A percentile compares a stretch with the other conserved stretches of the same genome.
Conservation (phyloP, 2,888 invertebrate genomes). For the Hymenopus coronatus region DNA sequence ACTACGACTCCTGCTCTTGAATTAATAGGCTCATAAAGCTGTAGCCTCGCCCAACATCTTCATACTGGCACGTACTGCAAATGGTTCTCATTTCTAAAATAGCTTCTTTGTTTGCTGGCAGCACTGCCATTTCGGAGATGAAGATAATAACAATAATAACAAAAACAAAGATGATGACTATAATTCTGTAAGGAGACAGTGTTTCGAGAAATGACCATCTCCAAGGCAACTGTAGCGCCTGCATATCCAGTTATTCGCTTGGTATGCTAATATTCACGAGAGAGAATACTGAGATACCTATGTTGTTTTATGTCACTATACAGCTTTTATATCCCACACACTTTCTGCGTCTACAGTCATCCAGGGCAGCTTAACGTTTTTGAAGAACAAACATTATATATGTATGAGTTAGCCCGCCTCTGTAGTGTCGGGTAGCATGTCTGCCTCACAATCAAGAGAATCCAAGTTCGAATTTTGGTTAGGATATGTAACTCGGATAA, state of each 20-base stretch:
- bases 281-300: too few relatives aligned
- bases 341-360: too few relatives aligned
- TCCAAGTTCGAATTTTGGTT: too few relatives aligned
- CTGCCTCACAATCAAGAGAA: too few relatives aligned
- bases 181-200: background rate
- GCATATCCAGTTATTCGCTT: background rate
- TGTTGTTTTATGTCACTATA: too few relatives aligned
- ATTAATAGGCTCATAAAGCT: background rate
- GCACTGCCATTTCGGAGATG: background rate
- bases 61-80: background rate
- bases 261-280: too few relatives aligned
- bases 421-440: too few relatives aligned
- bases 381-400: too few relatives aligned
- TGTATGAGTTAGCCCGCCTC: too few relatives aligned
- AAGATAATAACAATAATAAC: background rate
- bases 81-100: background rate
- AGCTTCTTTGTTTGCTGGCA: background rate
- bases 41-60: background rate
- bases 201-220: background rate
- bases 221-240: background rate
- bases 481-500: too few relatives aligned
- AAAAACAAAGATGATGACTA: background rate
- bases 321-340: too few relatives aligned
- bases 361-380: too few relatives aligned
- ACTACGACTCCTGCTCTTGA: background rate